Evolutionary conservation across 1,140 invertebrate species (phyloP).

Genomic region (Scaptomyza montana): DNA sequence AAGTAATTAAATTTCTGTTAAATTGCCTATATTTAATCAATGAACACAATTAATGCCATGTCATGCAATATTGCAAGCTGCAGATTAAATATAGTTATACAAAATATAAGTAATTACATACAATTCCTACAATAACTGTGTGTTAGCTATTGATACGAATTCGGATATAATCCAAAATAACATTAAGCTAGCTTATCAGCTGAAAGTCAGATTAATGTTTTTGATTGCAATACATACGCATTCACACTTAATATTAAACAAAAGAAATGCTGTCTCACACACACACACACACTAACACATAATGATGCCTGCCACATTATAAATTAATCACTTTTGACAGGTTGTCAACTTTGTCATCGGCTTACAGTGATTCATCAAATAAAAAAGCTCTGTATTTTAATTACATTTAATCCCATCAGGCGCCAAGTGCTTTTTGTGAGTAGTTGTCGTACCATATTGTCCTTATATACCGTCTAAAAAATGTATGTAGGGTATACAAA

Average conservation of each 20-base stretch:
- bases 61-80: neutral
- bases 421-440: slow-evolving; percentile 26
- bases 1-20: slow-evolving; percentile 7
- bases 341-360: slow-evolving; percentile 47
- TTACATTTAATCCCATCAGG: slow-evolving; percentile 63
- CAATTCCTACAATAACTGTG: neutral
- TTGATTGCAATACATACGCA: neutral
- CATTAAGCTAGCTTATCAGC: neutral
- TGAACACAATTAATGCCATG: neutral
- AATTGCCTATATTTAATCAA: neutral
- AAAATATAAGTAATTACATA: neutral
- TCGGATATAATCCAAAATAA: neutral
- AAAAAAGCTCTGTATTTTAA: slow-evolving; percentile 56
- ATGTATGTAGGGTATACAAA: neutral
- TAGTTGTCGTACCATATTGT: slow-evolving; percentile 14
- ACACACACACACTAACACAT: neutral
- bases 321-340: slow-evolving; percentile 65
- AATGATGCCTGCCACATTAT: slow-evolving; percentile 1
- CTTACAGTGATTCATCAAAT: slow-evolving; percentile 48
- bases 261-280: neutral
- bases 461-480: slow-evolving; percentile 10
- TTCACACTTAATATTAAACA: slow-evolving; percentile 12
- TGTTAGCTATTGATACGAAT: neutral
- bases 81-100: neutral
- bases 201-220: slow-evolving; percentile 12